Conservation (phyloP, 2,888 invertebrate genomes). For the Alviniconcha strummeri region DNA sequence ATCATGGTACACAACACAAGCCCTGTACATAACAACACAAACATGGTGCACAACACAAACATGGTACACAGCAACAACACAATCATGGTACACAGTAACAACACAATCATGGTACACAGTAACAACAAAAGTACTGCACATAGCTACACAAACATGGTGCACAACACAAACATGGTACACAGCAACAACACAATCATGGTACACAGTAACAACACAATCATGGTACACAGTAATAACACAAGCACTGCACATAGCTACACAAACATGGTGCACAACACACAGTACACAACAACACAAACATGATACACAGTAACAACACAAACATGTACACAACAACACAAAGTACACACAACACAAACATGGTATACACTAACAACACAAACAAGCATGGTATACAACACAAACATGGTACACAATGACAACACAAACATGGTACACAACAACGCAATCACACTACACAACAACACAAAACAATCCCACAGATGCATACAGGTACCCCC, state of each 20-base stretch:
- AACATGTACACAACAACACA: background rate
- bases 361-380: background rate
- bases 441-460: background rate
- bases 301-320: background rate
- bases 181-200: too few relatives aligned
- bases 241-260: background rate
- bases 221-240: background rate
- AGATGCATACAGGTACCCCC: too few relatives aligned
- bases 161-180: too few relatives aligned
- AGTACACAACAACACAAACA: background rate
- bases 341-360: background rate
- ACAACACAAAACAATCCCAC: background rate
- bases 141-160: too few relatives aligned
- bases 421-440: background rate
- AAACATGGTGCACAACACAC: background rate
- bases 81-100: too few relatives aligned
- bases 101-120: too few relatives aligned
- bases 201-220: background rate
- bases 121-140: too few relatives aligned
- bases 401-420: background rate
- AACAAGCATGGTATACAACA: background rate
- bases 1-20: too few relatives aligned
- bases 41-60: background rate
- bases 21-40: background rate
- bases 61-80: too few relatives aligned